phyloP scores from a whole-genome alignment of 2,797 vertebrate genomes.

The Sebastiscus tertius region DNA sequence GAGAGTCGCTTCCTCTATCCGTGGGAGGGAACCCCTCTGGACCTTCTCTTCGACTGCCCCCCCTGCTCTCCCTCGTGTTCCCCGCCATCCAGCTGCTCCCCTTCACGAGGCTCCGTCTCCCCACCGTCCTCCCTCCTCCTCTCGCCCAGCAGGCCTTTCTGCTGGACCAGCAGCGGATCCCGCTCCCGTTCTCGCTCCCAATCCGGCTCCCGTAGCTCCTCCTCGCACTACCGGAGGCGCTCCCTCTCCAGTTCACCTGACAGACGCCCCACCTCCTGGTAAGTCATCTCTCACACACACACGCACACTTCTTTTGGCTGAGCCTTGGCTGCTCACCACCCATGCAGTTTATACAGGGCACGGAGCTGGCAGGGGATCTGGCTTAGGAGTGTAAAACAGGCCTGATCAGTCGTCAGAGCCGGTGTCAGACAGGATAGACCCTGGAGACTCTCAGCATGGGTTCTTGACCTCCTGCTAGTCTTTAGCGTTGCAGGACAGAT shows the following conservation, averaged over 20 bases:
- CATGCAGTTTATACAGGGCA: conserved; percentile 42
- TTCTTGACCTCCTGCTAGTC: conserved; percentile 42
- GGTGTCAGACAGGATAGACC: conserved; percentile 37
- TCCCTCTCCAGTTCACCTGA: conserved; percentile 96
- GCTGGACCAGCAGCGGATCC: conserved; percentile 77
- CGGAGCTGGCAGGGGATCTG: conserved; percentile 28
- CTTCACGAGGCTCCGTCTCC: conserved; percentile 93
- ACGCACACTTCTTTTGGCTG: conserved; percentile 42
- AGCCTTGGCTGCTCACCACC: conserved; percentile 29
- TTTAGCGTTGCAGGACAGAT: conserved; percentile 25
- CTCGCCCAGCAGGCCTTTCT: conserved; percentile 76
- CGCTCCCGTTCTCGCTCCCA: conserved; percentile 89
- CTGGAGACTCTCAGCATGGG: conserved; percentile 38
- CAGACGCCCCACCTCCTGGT: conserved; percentile 92
- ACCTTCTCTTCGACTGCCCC: conserved; percentile 92
- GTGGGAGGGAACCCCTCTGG: conserved; percentile 94
- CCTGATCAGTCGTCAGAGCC: conserved; percentile 47
- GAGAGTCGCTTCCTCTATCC: conserved; percentile 90
- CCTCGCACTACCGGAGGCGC: conserved; percentile 90
- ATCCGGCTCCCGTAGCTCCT: conserved; percentile 91
- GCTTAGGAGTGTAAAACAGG: conserved; percentile 50
- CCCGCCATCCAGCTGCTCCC: conserved; percentile 93
- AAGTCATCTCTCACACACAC: conserved; percentile 41
- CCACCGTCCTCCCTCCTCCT: conserved; percentile 91
- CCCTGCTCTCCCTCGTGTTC: conserved; percentile 93